phyloP scores from a whole-genome alignment of 2,113 vertebrate species.

The Chaetodon trifascialis region DNA sequence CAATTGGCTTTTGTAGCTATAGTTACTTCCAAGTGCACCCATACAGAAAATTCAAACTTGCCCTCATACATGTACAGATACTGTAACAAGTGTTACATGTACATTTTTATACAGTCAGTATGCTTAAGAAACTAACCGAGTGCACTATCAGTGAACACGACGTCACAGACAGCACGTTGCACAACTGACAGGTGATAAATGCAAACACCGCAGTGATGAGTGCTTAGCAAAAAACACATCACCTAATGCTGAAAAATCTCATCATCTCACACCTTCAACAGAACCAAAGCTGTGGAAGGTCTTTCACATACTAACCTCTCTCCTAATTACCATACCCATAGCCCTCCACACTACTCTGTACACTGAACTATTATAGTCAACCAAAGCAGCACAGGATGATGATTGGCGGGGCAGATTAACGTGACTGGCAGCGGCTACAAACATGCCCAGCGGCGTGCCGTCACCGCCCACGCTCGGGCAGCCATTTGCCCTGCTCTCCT shows the following conservation, averaged over 20 bases:
- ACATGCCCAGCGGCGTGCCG: conserved; percentile 67
- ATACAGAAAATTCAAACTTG: not conserved
- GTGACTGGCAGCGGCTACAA: conserved; percentile 73
- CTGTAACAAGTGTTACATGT: not conserved
- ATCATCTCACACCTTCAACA: not conserved
- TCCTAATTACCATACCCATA: conserved; percentile 17
- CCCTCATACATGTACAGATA: not conserved
- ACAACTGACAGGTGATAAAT: not conserved
- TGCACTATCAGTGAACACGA: not conserved
- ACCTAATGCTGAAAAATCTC: not conserved
- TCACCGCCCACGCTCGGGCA: conserved; percentile 54
- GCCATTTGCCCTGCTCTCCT: conserved; percentile 57
- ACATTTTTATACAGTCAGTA: not conserved
- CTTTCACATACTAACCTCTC: conserved; percentile 9
- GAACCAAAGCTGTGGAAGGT: conserved; percentile 7
- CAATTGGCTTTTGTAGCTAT: not conserved
- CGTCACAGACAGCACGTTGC: not conserved
- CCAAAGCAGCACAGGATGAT: conserved; percentile 33
- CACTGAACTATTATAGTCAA: conserved; percentile 33
- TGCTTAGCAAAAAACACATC: conserved; percentile 13
- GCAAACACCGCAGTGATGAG: not conserved
- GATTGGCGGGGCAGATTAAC: conserved; percentile 72
- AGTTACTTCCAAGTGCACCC: not conserved
- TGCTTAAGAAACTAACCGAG: not conserved
- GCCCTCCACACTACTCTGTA: not conserved